Evolutionary conservation across 1,140 invertebrate species (phyloP).

Genomic region (Acromyrmex echinatior): DNA sequence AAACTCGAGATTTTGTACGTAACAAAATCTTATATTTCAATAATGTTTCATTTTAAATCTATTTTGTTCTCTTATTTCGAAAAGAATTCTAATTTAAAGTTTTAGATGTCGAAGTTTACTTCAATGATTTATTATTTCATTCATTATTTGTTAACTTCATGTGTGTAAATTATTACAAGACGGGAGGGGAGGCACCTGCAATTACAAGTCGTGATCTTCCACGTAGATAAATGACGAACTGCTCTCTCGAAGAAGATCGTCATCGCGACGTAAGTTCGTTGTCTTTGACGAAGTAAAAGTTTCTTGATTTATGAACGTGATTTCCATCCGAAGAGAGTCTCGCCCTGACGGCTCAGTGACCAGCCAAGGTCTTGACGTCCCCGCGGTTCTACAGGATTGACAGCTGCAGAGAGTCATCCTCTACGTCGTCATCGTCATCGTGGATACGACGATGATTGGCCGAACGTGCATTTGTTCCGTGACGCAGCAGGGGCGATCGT

Average conservation of each 20-base stretch:
- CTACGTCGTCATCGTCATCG: conserved; percentile 78
- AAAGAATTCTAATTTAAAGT: background rate
- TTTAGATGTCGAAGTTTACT: background rate
- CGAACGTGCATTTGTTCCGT: conserved; percentile 84
- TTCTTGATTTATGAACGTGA: conserved; percentile 61
- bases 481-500: conserved; percentile 82
- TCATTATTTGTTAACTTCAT: background rate
- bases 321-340: conserved; percentile 54
- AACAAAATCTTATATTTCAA: conserved; percentile 1
- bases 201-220: conserved; percentile 45
- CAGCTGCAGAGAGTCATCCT: conserved; percentile 82
- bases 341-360: conserved; percentile 58
- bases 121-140: background rate
- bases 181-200: background rate
- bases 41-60: background rate
- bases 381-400: conserved; percentile 74
- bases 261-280: conserved; percentile 55
- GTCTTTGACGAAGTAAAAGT: conserved; percentile 61
- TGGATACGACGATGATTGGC: conserved; percentile 79
- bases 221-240: conserved; percentile 55
- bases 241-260: conserved; percentile 50
- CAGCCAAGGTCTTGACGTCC: conserved; percentile 68
- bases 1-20: background rate
- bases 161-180: conserved; percentile 22
- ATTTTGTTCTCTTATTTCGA: background rate